Base-by-base conservation (phyloP, 2,113 vertebrate species). In the Brachyhypopomus gauderio region DNA sequence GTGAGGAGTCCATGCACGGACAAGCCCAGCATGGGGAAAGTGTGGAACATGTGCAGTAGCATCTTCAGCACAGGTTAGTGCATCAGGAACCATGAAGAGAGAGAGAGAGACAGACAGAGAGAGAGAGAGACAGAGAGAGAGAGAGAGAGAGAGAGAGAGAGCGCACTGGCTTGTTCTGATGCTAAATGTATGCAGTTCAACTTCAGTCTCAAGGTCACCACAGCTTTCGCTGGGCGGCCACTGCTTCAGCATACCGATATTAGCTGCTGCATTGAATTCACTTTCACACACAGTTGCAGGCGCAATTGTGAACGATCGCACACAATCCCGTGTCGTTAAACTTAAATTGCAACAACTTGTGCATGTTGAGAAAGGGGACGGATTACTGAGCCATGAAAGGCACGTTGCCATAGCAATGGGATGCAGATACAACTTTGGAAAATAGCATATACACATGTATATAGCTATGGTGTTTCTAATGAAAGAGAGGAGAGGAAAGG, bases 1-100 rank as follows among this genome's bases (percentile, higher is more conserved):
- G 86, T 86, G 4, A 93, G 78, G 85, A 98, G 94, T 7, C 92
- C 96, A 0, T 95, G 96, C 70, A 88, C 55, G 78, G 92, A 93
- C 4, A 95, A 88, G 55, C 92, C 89, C 48, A 94, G 84, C 88
- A 96, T 91, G 2, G 97, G 96, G 22, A 97, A 90, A 5, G 86
- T 81, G 2, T 97, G 97, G 90, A 97, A 97, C 78, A 96, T 81
- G 48, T 91, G 88, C 71, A 95, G 85, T 89, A 98, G 88, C 95
- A 98, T 97, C 97, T 98, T 82, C 11, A 64, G 52, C 0, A 77
- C 56, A 77, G 3, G 22, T n/a, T 55, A 75, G 41, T 38, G 16
- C 25, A 48, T 36, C 34, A 64, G 25, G 52, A n/a, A 72, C n/a
- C 19, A 60, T 19, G 22, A 20, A 30, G 30, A 30, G 2, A 30